Evolutionary conservation across 2,888 invertebrate genomes (phyloP).

Genomic region (Athripsodes cinereus): DNA sequence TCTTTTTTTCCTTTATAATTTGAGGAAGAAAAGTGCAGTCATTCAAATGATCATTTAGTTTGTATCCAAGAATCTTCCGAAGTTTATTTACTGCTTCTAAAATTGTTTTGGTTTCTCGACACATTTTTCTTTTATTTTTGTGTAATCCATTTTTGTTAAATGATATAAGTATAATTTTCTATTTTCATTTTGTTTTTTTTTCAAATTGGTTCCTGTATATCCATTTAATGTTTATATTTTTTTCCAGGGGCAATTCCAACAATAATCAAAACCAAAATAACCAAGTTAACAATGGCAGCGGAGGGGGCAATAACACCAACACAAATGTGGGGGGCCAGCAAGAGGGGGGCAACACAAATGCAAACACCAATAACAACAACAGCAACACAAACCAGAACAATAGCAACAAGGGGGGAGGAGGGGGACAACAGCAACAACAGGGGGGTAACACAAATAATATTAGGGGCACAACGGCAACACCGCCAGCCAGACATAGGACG

Average conservation of each 20-base stretch:
- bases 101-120: too few species aligned
- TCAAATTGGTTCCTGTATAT: too few species aligned
- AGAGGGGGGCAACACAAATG: conserved; percentile 20
- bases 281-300: conserved; percentile 17
- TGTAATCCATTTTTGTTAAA: too few species aligned
- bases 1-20: too few species aligned
- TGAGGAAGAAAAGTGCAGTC: too few species aligned
- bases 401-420: conserved; percentile 12
- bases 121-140: too few species aligned
- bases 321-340: conserved; percentile 6
- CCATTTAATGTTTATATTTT: neutral
- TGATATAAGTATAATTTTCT: too few species aligned
- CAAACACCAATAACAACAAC: conserved; percentile 14
- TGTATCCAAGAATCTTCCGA: too few species aligned
- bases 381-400: conserved; percentile 20
- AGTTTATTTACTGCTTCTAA: too few species aligned
- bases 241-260: conserved; percentile 20
- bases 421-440: too few species aligned
- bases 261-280: conserved; percentile 21
- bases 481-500: conserved; percentile 39
- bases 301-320: conserved; percentile 16
- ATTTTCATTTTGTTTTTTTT: conserved; percentile 6
- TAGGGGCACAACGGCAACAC: conserved; percentile 35
- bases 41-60: too few species aligned
- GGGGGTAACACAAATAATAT: conserved; percentile 2